Percentiles rank a stretch among this genome's conserved stretches.
phyloP scores from a whole-genome alignment of 2,797 vertebrate genomes.

The Arctocebus calabarensis region DNA sequence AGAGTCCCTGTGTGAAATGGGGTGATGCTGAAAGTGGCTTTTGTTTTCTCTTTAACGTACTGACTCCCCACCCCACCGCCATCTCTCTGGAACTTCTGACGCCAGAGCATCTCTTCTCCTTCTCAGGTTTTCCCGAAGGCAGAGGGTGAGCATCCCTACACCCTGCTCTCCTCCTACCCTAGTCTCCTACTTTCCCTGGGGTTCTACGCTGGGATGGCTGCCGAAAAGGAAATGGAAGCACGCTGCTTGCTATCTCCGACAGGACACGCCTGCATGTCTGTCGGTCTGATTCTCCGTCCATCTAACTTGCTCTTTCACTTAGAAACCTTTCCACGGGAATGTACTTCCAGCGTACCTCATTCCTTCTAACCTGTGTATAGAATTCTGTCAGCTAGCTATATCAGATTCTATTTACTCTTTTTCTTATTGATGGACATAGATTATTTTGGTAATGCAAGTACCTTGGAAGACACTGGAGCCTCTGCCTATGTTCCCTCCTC shows the following conservation, averaged over 20 bases:
- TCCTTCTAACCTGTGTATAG: background rate
- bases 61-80: background rate
- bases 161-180: background rate
- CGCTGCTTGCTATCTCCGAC: background rate
- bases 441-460: conserved; percentile 12
- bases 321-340: background rate
- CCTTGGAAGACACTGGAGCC: background rate
- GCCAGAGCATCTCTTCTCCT: background rate
- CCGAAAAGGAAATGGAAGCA: background rate
- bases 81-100: background rate
- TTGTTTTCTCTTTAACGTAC: background rate
- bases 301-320: background rate
- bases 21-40: background rate
- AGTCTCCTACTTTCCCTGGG: background rate
- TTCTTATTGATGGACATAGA: background rate
- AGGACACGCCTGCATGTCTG: background rate
- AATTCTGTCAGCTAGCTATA: background rate
- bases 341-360: background rate
- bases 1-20: background rate
- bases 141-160: background rate
- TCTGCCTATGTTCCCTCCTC: background rate
- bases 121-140: background rate
- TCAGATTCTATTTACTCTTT: background rate
- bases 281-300: background rate
- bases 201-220: background rate